Base-by-base conservation (phyloP, 2,888 invertebrate species). In the Raillietiella orientalis region DNA sequence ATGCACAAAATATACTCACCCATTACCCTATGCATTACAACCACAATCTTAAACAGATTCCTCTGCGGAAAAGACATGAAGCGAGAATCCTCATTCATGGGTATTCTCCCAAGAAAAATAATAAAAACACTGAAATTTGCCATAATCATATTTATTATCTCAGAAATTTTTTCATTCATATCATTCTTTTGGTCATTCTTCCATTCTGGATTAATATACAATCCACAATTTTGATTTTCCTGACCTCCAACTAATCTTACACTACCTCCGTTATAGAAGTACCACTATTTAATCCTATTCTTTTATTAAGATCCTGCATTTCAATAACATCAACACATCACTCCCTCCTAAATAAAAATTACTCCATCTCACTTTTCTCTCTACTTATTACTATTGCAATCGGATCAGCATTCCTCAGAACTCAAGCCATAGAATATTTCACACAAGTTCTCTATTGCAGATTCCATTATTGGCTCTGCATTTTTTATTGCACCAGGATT, bases 401-500 rank as follows among this genome's bases (percentile, higher is more conserved):
- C 46, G 60, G 61, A 29, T 36, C 60, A 38, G 62, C 64, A 41
- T 70, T 67, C 45, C 51, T 62, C 11, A 44, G 53, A 25, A 38
- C 66, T 22, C 66, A 69, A 57, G 53, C 45, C 2, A 55, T 56
- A 41, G 66, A 69, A 56, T 67, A 69, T 47, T 40, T 49, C 30
- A 57, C 62, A 52, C 0, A 43, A 46, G 2, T 62, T 60, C 44
- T 41, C 52, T 32, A 55, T 62, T 37, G 42, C 52, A 4, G 58
- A 59, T 41, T 55, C 61, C 35, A 47, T 58, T 37, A 67, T 60
- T 46, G 65, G 66, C 1, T 56, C 62, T 25, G 55, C 56, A 23
- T 69, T 66, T 49, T 67, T 59, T 54, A 52, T 66, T 41, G 56
- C 62, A 28, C 69, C 66, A 30, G 66, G 66, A 44, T 67, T 70